Conservation (phyloP, 1,140 invertebrate genomes). For the Cheumatopsyche charites region DNA sequence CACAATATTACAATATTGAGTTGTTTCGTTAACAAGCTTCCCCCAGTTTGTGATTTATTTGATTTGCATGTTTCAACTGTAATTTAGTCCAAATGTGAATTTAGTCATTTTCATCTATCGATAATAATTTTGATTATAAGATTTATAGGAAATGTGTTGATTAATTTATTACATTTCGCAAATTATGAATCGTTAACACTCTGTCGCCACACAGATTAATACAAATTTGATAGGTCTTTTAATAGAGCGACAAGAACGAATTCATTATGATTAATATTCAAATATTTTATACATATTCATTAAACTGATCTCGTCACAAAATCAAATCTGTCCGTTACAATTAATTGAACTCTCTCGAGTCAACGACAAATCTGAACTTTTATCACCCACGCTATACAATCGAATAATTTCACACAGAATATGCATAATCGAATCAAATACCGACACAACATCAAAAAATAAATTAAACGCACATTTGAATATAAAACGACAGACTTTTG, state of each 20-base stretch:
- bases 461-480: too few relatives aligned
- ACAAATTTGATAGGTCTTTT: conserved; percentile 18
- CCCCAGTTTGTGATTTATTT: neutral
- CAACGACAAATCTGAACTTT: neutral
- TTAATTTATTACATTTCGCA: too few relatives aligned
- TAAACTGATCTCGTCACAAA: conserved; percentile 45
- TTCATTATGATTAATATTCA: conserved; percentile 47
- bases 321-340: conserved; percentile 44
- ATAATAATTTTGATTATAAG: too few relatives aligned
- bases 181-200: too few relatives aligned
- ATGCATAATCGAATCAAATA: too few relatives aligned
- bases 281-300: conserved; percentile 49
- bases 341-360: conserved; percentile 34
- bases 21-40: conserved; percentile 10
- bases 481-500: too few relatives aligned
- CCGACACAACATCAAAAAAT: too few relatives aligned
- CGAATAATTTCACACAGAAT: too few relatives aligned
- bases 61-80: conserved; percentile 10
- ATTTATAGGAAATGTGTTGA: too few relatives aligned
- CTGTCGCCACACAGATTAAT: too few relatives aligned
- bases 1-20: conserved; percentile 5
- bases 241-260: conserved; percentile 23
- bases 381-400: neutral
- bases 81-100: too few relatives aligned
- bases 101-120: too few relatives aligned